Base-by-base conservation (phyloP, 1,140 invertebrate species). In the Nymphalis io region DNA sequence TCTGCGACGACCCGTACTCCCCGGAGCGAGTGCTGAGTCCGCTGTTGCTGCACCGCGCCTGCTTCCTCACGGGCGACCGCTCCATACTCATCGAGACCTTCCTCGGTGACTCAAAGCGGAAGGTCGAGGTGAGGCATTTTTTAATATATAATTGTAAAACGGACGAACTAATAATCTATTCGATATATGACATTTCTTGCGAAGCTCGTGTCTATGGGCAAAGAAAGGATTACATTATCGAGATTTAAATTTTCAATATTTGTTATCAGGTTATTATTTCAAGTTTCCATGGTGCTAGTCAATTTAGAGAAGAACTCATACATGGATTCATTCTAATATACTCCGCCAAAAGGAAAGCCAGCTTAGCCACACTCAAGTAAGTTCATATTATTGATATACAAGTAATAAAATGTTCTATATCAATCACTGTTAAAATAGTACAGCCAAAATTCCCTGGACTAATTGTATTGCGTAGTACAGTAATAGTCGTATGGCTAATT, bases 261-360 rank as follows among this genome's bases (percentile, higher is more conserved):
- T 64, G 42, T 77, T 53, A 76, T 0, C 73, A 92, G 92, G 91
- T 99, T 3, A 98, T 98, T 70, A 94, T 99, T 70, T 97, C 97
- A 23, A 99, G 98, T 79, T 99, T 98, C 92, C 98, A 99, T 88
- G 97, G 97, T 68, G 97, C 97, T 12, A 96, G 96, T 91, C 96
- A 97, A 75, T 98, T 97, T 90, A 93, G 97, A 71, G 97, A 98
- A 88, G 97, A 98, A 86, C 91, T 98, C 38, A 97, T 98, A 67
- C 98, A 99, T 91, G 98, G 98, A 27, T 98, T 98, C 85, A 98
- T 99, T 82, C 93, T 99, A 61, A 97, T 99, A 59, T 99, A 98
- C 90, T 99, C 98, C 1, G 96, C 97, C 6, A 98, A 98, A 90
- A 94, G 98, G 82, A 98, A 97, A 94, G 98, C 98, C 10, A 99